Base-by-base conservation (phyloP, 2,113 vertebrate species). In the human region DNA sequence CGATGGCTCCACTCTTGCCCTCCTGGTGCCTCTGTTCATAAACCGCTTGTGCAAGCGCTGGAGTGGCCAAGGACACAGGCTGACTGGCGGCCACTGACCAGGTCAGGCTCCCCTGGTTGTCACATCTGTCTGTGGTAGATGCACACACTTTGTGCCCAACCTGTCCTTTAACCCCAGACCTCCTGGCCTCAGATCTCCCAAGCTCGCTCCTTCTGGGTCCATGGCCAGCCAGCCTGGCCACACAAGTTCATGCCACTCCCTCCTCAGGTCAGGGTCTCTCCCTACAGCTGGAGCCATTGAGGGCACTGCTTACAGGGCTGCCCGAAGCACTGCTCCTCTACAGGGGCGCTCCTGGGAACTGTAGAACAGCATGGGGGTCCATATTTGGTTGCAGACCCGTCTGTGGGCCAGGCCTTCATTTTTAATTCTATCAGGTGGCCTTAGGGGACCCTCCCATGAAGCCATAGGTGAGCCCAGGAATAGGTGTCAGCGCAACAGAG, bases 31-130 rank as follows among this genome's bases (percentile, higher is more conserved):
- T 38, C 30, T 38, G 79, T 40, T 70, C 81, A 70, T 8, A 91
- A 55, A 25, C 14, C 35, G 38, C 20, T 4, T 4, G 2, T 79
- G 48, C n/a, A 11, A 55, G n/a, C 0, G 2, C 17, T 4, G 7
- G 25, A 32, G 73, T 23, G 38, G 64, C 64, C 64, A n/a, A n/a
- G 55, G 57, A 35, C 38, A 59, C 1, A 25, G 11, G 66, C 43
- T 18, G 18, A 22, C 48, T 23, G 20, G 6, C 0, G 2, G 32
- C 13, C 12, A 22, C 8, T 14, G 32, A 76, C 35, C 27, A 48
- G 23, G 20, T 52, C 59, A 27, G 8, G 59, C 52, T 70, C 16
- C 23, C 55, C 18, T 2, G 25, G 30, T 11, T 17, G 17, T 72
- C 38, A 27, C 20, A 3, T 13, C 68, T n/a, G 20, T 88, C 55